Conservation (phyloP, 2,888 invertebrate genomes). For the Muscina levida region DNA sequence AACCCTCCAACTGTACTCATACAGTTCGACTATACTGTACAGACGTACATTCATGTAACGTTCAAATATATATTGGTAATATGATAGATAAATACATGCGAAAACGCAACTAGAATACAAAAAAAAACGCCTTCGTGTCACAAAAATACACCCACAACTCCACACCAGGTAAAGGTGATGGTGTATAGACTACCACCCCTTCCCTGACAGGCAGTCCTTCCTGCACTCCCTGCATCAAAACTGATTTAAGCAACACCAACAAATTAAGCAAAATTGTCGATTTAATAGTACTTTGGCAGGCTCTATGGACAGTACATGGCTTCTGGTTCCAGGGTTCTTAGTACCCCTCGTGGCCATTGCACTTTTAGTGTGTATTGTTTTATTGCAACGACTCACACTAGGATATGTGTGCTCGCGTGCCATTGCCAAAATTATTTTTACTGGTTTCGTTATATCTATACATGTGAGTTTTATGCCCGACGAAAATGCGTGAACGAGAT, state of each 20-base stretch:
- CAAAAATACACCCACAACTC: background rate
- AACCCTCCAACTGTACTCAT: no score
- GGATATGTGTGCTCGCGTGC: slow-evolving; percentile 7
- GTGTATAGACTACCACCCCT: slow-evolving; percentile 37
- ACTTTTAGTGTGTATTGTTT: slow-evolving; percentile 16
- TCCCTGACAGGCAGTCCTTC: slow-evolving; percentile 48
- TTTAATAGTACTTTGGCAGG: slow-evolving; percentile 44
- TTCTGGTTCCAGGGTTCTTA: slow-evolving; percentile 16
- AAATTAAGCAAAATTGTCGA: slow-evolving; percentile 53
- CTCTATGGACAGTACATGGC: slow-evolving; percentile 39
- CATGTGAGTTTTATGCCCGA: slow-evolving; percentile 14
- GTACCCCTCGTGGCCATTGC: background rate
- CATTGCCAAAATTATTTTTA: slow-evolving; percentile 44
- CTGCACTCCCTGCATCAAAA: slow-evolving; percentile 18
- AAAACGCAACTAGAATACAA: slow-evolving; percentile 61
- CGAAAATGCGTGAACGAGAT: slow-evolving; percentile 60
- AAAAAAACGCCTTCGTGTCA: slow-evolving; percentile 44
- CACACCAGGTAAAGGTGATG: no score
- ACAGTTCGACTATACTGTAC: slow-evolving; percentile 51
- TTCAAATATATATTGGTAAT: slow-evolving; percentile 53
- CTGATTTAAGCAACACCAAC: slow-evolving; percentile 52
- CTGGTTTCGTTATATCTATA: slow-evolving; percentile 31
- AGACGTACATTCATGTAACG: slow-evolving; percentile 31
- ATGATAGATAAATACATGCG: slow-evolving; percentile 66
- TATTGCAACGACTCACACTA: slow-evolving; percentile 36